phyloP scores from a whole-genome alignment of 2,888 invertebrate species.

The Monoplex corrugatus region DNA sequence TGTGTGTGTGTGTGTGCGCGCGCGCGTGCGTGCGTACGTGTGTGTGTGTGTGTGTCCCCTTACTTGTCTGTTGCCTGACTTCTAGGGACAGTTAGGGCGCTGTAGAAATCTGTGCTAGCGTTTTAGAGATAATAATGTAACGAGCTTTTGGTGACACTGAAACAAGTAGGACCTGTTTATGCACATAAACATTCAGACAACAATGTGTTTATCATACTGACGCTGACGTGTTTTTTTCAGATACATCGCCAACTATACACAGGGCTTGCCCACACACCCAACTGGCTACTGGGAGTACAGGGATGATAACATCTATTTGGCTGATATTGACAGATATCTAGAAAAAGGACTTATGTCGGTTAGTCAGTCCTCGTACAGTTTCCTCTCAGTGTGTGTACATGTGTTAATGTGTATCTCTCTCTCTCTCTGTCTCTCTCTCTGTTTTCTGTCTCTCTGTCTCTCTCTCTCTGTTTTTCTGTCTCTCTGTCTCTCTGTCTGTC shows the following conservation, averaged over 20 bases:
- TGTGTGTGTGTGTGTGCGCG: not conserved
- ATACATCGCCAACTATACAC: not conserved
- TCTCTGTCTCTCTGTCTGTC: not conserved
- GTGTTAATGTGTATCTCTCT: too few relatives aligned
- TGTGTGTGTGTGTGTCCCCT: not conserved
- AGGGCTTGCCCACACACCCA: conserved; percentile 21
- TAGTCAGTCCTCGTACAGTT: not conserved
- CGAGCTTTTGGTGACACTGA: too few relatives aligned
- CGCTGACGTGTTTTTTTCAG: conserved; percentile 11
- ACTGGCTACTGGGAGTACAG: conserved; percentile 32
- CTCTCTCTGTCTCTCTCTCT: too few relatives aligned
- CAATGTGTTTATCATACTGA: too few relatives aligned
- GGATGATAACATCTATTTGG: conserved; percentile 21
- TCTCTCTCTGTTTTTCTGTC: not conserved
- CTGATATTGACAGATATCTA: not conserved
- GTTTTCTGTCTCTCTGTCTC: not conserved
- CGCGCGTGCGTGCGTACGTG: conserved; percentile 8
- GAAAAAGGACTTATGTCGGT: conserved; percentile 28
- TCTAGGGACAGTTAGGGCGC: too few relatives aligned
- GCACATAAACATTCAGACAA: too few relatives aligned
- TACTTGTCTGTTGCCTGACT: too few relatives aligned
- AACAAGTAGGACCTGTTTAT: too few relatives aligned
- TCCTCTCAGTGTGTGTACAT: not conserved
- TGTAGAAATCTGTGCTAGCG: too few relatives aligned
- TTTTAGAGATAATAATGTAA: too few relatives aligned